phyloP scores from a whole-genome alignment of 2,113 vertebrate species.

The Atrichornis clamosus region DNA sequence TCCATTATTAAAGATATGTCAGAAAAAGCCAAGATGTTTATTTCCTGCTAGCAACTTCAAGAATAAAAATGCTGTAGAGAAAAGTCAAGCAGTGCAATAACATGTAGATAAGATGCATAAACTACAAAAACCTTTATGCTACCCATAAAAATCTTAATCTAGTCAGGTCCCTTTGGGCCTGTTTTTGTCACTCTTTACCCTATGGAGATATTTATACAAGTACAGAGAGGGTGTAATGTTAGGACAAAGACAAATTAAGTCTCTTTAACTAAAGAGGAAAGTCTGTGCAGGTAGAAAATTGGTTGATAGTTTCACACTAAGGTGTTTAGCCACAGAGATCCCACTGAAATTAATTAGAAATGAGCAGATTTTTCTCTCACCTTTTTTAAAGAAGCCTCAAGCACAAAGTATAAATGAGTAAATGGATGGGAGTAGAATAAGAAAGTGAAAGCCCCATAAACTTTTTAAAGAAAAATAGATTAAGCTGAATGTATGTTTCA shows the following conservation, averaged over 20 bases:
- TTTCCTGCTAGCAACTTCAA: neutral
- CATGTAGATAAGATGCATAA: neutral
- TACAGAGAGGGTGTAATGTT: neutral
- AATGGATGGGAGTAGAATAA: neutral
- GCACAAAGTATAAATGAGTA: neutral
- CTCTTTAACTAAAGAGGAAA: neutral
- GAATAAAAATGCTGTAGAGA: neutral
- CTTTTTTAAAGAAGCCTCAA: slow-evolving; percentile 17
- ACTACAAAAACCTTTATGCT: neutral
- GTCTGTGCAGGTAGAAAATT: neutral
- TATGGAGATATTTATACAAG: neutral
- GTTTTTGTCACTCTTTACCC: neutral
- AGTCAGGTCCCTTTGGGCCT: neutral
- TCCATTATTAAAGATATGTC: neutral
- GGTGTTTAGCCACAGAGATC: neutral
- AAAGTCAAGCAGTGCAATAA: neutral
- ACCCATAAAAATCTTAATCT: neutral
- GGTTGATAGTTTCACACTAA: neutral
- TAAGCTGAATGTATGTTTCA: neutral
- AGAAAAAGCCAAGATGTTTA: neutral
- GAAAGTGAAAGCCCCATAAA: neutral
- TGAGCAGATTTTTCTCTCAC: neutral
- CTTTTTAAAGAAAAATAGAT: neutral
- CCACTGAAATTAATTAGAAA: slow-evolving; percentile 40
- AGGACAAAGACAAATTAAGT: neutral